phyloP scores from a whole-genome alignment of 2,888 invertebrate genomes.

The Coremacera marginata region DNA sequence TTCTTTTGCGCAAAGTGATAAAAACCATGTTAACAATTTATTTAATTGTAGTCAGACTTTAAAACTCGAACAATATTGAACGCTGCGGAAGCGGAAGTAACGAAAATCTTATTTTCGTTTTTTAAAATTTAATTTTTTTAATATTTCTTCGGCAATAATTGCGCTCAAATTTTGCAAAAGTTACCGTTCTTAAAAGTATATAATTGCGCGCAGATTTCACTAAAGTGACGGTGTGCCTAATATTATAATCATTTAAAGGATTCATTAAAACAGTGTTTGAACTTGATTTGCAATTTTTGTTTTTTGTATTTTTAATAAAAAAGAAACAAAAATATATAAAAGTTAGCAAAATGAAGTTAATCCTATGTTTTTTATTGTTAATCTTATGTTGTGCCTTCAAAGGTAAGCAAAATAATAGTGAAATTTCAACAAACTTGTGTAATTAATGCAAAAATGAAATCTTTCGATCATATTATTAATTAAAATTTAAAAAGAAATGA shows the following conservation, averaged over 20 bases:
- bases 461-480: too few species aligned
- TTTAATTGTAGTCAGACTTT: constrained; percentile 61
- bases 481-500: too few species aligned
- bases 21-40: constrained; percentile 61
- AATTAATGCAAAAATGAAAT: not conserved
- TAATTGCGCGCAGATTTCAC: too few species aligned
- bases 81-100: constrained; percentile 27
- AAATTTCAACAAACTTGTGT: not conserved
- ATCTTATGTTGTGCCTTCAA: not conserved
- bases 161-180: too few species aligned
- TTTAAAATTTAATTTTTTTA: not conserved
- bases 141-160: not conserved
- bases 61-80: constrained; percentile 50
- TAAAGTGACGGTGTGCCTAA: not conserved
- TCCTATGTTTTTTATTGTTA: not conserved
- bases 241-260: not conserved
- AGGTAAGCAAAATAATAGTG: not conserved
- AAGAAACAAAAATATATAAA: not conserved
- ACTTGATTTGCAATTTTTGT: not conserved
- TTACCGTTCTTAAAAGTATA: too few species aligned
- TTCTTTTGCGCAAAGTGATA: constrained; percentile 48
- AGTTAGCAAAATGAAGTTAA: not conserved
- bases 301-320: not conserved
- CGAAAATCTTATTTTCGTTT: not conserved
- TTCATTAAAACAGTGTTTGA: not conserved